Percentiles rank a stretch among this genome's conserved stretches.
Conservation (phyloP, 2,797 vertebrate species). For the Pipistrellus kuhlii region DNA sequence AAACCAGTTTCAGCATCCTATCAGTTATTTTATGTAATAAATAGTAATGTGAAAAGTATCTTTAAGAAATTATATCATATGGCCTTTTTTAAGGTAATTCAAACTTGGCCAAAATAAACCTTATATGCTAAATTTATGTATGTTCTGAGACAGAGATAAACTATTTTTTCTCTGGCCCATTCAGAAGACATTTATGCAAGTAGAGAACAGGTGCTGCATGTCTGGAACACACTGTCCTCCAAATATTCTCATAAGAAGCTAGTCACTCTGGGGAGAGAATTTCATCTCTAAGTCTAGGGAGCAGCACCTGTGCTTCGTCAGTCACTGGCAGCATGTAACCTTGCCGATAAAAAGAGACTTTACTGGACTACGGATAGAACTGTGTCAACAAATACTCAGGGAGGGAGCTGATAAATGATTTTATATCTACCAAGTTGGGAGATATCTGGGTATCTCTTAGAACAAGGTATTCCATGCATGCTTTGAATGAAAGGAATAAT, state of each 20-base stretch:
- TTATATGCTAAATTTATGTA: slow-evolving; percentile 76
- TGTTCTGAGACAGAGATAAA: slow-evolving; percentile 73
- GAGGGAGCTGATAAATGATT: background rate
- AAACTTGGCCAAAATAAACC: slow-evolving; percentile 72
- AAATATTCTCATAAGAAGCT: slow-evolving; percentile 73
- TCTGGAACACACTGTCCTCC: slow-evolving; percentile 77
- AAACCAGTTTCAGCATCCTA: background rate
- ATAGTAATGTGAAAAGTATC: slow-evolving; percentile 25
- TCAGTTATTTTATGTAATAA: slow-evolving; percentile 58
- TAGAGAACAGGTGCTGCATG: slow-evolving; percentile 75
- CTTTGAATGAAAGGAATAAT: slow-evolving; percentile 26
- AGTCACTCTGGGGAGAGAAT: slow-evolving; percentile 75
- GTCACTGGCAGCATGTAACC: background rate
- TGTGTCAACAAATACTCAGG: slow-evolving; percentile 22
- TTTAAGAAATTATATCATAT: slow-evolving; percentile 66
- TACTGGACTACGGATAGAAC: background rate
- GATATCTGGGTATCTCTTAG: background rate
- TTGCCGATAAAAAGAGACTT: slow-evolving; percentile 6
- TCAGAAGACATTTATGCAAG: slow-evolving; percentile 79
- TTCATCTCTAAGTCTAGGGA: slow-evolving; percentile 53
- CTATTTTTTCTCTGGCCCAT: slow-evolving; percentile 79
- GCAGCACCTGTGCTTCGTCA: slow-evolving; percentile 66
- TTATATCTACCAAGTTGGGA: background rate
- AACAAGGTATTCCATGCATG: background rate
- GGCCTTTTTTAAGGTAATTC: slow-evolving; percentile 74